Percentiles rank a stretch among this genome's conserved stretches.
phyloP scores from a whole-genome alignment of 2,888 invertebrate genomes.

The Scaptodrosophila latifasciaeformis region DNA sequence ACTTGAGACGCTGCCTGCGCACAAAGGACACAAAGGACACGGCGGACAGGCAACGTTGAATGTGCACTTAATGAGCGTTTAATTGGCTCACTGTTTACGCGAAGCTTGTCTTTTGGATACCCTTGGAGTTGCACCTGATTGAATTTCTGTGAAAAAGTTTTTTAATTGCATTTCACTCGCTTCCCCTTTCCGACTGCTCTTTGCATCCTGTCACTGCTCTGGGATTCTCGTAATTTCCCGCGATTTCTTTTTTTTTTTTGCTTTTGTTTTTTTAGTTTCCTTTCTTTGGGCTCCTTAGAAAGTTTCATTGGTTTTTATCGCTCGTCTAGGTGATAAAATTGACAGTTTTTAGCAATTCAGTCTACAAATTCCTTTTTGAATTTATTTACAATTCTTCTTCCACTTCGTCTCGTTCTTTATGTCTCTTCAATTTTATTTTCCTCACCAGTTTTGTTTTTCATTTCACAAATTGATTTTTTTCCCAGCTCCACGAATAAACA shows the following conservation, averaged over 20 bases:
- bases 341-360: too few species aligned
- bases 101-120: constrained; percentile 2
- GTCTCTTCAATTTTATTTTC: too few species aligned
- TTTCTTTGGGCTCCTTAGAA: too few species aligned
- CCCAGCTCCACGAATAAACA: constrained; percentile 27
- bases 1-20: constrained; percentile 43
- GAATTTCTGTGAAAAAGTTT: constrained; percentile 54
- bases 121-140: constrained; percentile 38
- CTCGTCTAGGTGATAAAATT: too few species aligned
- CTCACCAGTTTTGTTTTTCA: constrained; percentile 25
- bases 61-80: constrained; percentile 65
- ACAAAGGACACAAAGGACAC: not conserved
- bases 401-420: too few species aligned
- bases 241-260: too few species aligned
- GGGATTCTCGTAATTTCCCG: too few species aligned
- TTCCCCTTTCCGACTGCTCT: constrained; percentile 16
- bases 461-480: constrained; percentile 53
- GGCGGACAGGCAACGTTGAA: too few species aligned
- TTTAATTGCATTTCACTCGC: constrained; percentile 55
- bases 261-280: too few species aligned
- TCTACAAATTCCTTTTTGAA: constrained; percentile 7
- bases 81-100: constrained; percentile 56
- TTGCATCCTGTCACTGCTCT: too few species aligned
- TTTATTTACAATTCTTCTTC: not conserved
- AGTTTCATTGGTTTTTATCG: too few species aligned